Conservation (phyloP, 1,140 invertebrate species). For the Pachypeltis micranthus region DNA sequence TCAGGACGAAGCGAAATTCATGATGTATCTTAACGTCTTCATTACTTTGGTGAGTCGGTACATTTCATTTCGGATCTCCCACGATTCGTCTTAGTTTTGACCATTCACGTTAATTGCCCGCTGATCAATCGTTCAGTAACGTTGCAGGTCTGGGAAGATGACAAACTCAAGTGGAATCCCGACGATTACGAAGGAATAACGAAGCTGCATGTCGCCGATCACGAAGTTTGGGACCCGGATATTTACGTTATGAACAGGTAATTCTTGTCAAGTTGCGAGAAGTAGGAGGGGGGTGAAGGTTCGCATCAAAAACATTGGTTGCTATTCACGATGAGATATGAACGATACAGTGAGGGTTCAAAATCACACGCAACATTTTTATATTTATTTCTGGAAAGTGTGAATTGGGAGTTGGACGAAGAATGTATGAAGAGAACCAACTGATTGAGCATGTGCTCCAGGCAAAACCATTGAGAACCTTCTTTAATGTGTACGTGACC, state of each 20-base stretch:
- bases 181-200: slow-evolving; percentile 45
- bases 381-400: no score
- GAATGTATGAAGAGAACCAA: no score
- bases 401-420: no score
- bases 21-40: slow-evolving; percentile 44
- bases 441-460: no score
- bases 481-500: no score
- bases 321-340: no score
- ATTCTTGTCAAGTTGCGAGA: no score
- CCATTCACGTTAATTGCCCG: not conserved
- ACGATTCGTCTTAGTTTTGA: not conserved
- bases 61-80: not conserved
- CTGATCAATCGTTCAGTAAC: not conserved
- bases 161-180: slow-evolving; percentile 49
- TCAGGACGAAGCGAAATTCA: slow-evolving; percentile 44
- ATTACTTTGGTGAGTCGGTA: slow-evolving; percentile 40
- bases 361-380: no score
- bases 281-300: no score
- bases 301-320: no score
- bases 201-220: slow-evolving; percentile 42
- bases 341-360: no score
- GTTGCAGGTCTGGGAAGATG: slow-evolving; percentile 48
- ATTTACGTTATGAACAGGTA: slow-evolving; percentile 51
- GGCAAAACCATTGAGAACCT: no score
- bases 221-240: slow-evolving; percentile 57